phyloP scores from a whole-genome alignment of 2,113 vertebrate species.

The Tylochromis polylepis region DNA sequence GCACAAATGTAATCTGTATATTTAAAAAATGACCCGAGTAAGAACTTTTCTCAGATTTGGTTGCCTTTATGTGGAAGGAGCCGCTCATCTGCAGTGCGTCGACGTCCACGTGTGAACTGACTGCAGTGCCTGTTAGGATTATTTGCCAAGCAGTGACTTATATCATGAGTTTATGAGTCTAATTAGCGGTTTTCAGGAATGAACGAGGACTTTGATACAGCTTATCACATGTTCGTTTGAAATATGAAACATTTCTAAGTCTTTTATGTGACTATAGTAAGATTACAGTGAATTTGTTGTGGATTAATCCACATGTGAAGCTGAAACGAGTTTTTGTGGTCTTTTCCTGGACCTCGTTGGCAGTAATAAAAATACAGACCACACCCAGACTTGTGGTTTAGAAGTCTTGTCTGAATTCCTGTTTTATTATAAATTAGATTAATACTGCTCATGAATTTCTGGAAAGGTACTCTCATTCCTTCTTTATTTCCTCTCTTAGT shows the following conservation, averaged over 20 bases:
- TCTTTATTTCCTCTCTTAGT: background rate
- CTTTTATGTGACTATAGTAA: background rate
- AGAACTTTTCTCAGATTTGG: background rate
- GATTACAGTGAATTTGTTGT: background rate
- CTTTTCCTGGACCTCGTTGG: background rate
- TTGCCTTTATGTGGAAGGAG: background rate
- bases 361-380: background rate
- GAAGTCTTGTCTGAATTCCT: background rate
- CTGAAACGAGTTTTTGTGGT: background rate
- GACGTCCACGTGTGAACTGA: background rate
- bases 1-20: accelerated
- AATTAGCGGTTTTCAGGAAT: background rate
- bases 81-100: background rate
- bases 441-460: background rate
- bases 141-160: background rate
- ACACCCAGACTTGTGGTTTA: background rate
- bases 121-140: background rate
- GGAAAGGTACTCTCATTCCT: background rate
- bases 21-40: accelerated
- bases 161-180: background rate
- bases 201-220: background rate
- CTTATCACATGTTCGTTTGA: background rate
- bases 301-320: background rate
- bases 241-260: background rate
- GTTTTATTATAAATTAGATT: background rate